These are phyloP conservation scores for Clinocottus analis DNA, from an alignment of 2,113 vertebrate species.

Conservation along the genomic window DNA sequence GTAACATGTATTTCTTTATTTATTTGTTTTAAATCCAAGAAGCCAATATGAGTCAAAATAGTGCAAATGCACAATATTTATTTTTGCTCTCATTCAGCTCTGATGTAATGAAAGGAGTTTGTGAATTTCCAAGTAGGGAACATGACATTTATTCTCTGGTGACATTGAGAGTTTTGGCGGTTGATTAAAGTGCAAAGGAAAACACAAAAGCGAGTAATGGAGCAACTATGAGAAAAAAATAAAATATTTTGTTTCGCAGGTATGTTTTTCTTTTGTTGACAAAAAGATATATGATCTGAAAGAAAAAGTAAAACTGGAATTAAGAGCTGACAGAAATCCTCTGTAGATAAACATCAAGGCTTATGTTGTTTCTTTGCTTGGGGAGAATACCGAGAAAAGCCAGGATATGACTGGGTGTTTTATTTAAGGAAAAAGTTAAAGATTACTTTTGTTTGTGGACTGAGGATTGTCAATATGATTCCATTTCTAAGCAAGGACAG, in stretches of 20 bases:
- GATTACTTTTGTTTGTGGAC: neutral
- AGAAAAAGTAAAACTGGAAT: slow-evolving; percentile 33
- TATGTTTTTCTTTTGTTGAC: slow-evolving; percentile 17
- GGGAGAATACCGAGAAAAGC: slow-evolving; percentile 37
- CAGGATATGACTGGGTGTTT: slow-evolving; percentile 33
- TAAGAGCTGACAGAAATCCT: slow-evolving; percentile 52
- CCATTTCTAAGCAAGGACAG: slow-evolving; percentile 1
- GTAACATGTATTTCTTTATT: neutral
- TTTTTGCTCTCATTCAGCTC: slow-evolving; percentile 11
- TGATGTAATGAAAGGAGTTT: slow-evolving; percentile 29
- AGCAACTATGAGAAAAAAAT: slow-evolving; percentile 40
- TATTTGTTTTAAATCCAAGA: neutral
- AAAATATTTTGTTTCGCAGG: slow-evolving; percentile 17
- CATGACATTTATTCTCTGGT: slow-evolving; percentile 57
- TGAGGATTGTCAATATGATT: slow-evolving; percentile 13
- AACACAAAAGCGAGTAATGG: slow-evolving; percentile 21
- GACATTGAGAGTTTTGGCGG: slow-evolving; percentile 42
- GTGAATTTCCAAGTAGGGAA: slow-evolving; percentile 30
- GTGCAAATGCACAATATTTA: slow-evolving; percentile 12
- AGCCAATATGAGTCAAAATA: slow-evolving; percentile 11
- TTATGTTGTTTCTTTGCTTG: slow-evolving; percentile 34
- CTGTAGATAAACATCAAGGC: slow-evolving; percentile 65
- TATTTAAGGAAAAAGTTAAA: slow-evolving; percentile 18
- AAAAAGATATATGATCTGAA: slow-evolving; percentile 33
- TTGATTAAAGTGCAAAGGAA: slow-evolving; percentile 54